These are phyloP conservation scores for Smittia sp. DNA, from an alignment of 2,888 invertebrate species.

Conservation along the genomic window DNA sequence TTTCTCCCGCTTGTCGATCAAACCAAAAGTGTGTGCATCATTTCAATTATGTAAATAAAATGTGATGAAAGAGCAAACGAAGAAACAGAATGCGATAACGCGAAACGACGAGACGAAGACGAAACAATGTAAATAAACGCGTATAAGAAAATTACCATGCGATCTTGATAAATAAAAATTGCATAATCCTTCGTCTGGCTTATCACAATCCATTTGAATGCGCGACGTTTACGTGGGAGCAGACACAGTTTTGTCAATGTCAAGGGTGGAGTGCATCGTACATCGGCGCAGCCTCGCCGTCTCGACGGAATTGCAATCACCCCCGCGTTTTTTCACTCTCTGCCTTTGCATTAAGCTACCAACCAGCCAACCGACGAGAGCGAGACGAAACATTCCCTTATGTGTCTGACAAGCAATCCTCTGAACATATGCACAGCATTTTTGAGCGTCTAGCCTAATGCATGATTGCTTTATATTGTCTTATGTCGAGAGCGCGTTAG, in stretches of 20 bases:
- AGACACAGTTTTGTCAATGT: background rate
- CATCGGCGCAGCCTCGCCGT: too few species aligned
- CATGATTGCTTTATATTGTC: slow-evolving; percentile 14
- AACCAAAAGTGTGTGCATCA: slow-evolving; percentile 22
- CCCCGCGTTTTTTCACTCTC: too few species aligned
- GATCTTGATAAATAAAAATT: slow-evolving; percentile 32
- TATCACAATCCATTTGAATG: background rate
- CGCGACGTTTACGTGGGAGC: background rate
- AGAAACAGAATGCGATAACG: background rate
- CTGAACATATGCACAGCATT: slow-evolving; percentile 18
- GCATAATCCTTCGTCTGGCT: slow-evolving; percentile 31
- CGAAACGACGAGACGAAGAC: slow-evolving; percentile 3
- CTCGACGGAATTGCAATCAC: too few species aligned
- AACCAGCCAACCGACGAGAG: too few species aligned
- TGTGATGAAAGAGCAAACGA: slow-evolving; percentile 3
- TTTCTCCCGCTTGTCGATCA: background rate
- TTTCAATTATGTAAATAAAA: slow-evolving; percentile 26
- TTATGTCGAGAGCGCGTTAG: slow-evolving; percentile 3
- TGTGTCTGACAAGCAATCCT: background rate
- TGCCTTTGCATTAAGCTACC: too few species aligned
- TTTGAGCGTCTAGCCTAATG: slow-evolving; percentile 23
- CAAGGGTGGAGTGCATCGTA: too few species aligned
- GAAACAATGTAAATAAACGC: slow-evolving; percentile 16
- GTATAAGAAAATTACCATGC: background rate
- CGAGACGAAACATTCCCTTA: background rate